phyloP scores from a whole-genome alignment of 2,797 vertebrate species.

The Falco peregrinus region DNA sequence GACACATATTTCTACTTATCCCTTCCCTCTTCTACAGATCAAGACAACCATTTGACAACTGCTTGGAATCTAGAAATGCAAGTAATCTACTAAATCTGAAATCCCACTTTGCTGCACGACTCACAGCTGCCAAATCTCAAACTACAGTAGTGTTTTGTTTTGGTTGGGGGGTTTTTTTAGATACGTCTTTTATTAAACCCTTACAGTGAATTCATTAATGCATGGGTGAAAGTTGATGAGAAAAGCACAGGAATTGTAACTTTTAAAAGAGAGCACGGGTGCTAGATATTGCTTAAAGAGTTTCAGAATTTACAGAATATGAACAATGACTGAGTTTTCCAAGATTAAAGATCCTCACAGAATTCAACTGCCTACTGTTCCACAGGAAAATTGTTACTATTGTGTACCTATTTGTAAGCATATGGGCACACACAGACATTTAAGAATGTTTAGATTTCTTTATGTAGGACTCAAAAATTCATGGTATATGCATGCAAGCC shows the following conservation, averaged over 20 bases:
- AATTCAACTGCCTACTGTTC: neutral
- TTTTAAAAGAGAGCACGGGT: neutral
- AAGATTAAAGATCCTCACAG: neutral
- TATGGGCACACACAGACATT: neutral
- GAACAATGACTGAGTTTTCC: neutral
- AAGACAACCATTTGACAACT: slow-evolving; percentile 38
- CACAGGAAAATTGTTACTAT: neutral
- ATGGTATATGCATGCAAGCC: neutral
- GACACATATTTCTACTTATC: neutral
- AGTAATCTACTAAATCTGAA: slow-evolving; percentile 56
- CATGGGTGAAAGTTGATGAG: neutral
- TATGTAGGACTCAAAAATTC: neutral
- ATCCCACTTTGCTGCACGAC: slow-evolving; percentile 9
- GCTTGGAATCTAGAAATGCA: slow-evolving; percentile 42
- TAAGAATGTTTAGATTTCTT: neutral
- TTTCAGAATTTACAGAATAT: neutral
- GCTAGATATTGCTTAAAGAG: neutral
- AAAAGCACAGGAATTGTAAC: neutral
- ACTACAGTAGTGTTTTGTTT: neutral
- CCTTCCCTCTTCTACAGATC: slow-evolving; percentile 19
- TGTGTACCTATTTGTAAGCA: neutral
- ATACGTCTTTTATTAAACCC: neutral
- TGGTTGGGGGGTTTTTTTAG: neutral
- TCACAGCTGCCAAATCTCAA: slow-evolving; percentile 28
- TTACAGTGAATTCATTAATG: neutral